These are phyloP conservation scores for Sphenodon punctatus DNA, from an alignment of 2,797 vertebrate genomes.

Conservation along the genomic window DNA sequence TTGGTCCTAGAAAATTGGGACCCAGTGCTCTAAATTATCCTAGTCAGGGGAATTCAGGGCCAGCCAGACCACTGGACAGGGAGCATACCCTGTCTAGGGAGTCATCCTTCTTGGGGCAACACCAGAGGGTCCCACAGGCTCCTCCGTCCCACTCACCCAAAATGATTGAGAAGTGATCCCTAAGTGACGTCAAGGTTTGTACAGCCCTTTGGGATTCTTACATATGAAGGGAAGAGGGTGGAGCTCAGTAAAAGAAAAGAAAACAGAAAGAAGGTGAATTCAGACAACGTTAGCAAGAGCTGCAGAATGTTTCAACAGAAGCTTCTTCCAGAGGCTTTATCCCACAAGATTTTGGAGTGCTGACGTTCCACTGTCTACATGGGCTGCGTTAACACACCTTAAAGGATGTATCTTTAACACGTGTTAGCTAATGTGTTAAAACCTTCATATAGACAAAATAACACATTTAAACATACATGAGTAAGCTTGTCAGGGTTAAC, in stretches of 20 bases:
- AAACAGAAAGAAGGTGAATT: fast-evolving
- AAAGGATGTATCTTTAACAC: too few relatives aligned
- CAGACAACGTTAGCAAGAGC: neutral
- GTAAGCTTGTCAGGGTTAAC: too few relatives aligned
- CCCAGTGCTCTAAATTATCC: too few relatives aligned
- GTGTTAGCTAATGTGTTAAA: too few relatives aligned
- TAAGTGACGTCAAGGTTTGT: neutral
- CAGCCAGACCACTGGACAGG: too few relatives aligned
- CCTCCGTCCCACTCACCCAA: fast-evolving
- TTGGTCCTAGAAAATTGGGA: too few relatives aligned
- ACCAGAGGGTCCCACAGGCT: too few relatives aligned
- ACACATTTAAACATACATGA: too few relatives aligned
- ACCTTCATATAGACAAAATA: too few relatives aligned
- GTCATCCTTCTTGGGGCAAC: too few relatives aligned
- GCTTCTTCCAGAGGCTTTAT: neutral
- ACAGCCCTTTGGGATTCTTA: neutral
- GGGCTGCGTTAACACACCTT: too few relatives aligned
- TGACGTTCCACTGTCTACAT: neutral
- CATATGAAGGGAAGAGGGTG: neutral
- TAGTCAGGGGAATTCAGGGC: too few relatives aligned
- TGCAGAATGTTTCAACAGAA: neutral
- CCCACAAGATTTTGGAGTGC: neutral
- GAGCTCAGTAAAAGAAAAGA: neutral
- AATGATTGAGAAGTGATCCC: neutral
- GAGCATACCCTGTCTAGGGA: neutral